Base-by-base conservation (phyloP, 2,888 invertebrate species). In the Drosophila prolongata region DNA sequence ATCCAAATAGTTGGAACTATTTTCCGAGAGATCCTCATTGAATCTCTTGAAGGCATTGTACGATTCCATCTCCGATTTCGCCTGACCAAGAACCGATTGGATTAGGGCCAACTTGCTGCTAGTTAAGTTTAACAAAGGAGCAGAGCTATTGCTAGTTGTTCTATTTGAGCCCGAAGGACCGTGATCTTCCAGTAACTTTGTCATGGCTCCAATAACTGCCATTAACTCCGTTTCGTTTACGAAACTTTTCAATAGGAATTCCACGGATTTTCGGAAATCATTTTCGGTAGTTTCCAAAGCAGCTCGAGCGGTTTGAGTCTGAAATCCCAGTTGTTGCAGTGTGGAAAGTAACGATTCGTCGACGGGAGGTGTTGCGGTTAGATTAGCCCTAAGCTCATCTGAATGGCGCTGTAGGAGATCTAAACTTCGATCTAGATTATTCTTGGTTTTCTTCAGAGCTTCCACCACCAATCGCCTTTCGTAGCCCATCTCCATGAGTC, bases 1-100 rank as follows among this genome's bases (percentile, higher is more conserved):
- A 92, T 96, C 96, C 69, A 97, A 93, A 87, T 97, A 95, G 76
- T 96, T 96, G 76, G 95, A 95, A 34, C 95, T 95, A 66, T 94
- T 94, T 13, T 69, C 62, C 0, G 84, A 84, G 42, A 94, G 90
- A 70, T 95, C 95, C n/a, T 94, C 93, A 1, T 94, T 92, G 46
- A 96, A 93, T 0, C 96, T 93, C 10, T 93, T 90, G 66, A 94
- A 94, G 0, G 96, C 96, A 65, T 75, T 76, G 34, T 79, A 78
- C 0, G 90, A 80, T 58, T 90, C 89, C 24, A 90, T 65, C 73
- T 89, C 88, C 1, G 74, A 65, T 60, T 84, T 69, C 0, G 90
- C 90, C 53, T 87, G 89, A 2, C 57, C 40, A 34, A 90, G 49
- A 14, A 88, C 77, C 5, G 79, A 58, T 10, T 69, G 37, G 3